Evolutionary conservation across 2,888 invertebrate species (phyloP), one percentile per base, ranked within the genome.

Genomic region (Lucinisca nassula): DNA sequence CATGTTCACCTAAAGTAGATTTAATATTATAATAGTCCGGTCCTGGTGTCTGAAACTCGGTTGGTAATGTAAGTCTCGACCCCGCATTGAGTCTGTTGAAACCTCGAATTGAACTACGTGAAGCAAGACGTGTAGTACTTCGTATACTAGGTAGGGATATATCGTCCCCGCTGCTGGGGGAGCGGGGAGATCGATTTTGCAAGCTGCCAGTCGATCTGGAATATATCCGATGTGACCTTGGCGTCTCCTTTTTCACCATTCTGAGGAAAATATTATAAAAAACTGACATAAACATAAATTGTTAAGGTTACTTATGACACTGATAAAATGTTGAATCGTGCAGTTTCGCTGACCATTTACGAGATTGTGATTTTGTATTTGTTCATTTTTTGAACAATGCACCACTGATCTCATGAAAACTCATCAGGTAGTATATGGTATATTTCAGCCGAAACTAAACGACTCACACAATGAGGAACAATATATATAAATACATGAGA

Each of bases 11-110:
- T 12, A 92, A 90, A 0, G 92, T 89, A 1, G 92, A 83, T 77
- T 87, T 86, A 4, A 92, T 89, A 76, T 90, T 91, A 67, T 92
- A 92, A 12, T 87, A 82, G 40, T 90, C 90, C 6, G 92, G 92
- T 0, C 90, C 92, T 0, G 92, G 92, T 0, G 91, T 91, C n/a
- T 80, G 73, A 55, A 90, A 90, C 17, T 90, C 90, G n/a, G 84
- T 70, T 4, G 90, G 90, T 27, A 90, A 73, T 21, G 49, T 45
- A 37, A 90, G 79, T 1, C 88, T 85, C 8, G 86, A 88, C 3
- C 80, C 86, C 79, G 84, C 84, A 70, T 84, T 86, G 49, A 86
- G 82, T n/a, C 90, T 78, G 38, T 79, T 73, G n/a, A 17, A 40
- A 37, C 38, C 38, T n/a, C 72, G 72, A 40, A 72, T n/a, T n/a